Base-by-base conservation (phyloP, 2,888 invertebrate genomes). In the Epiblema foenella region DNA sequence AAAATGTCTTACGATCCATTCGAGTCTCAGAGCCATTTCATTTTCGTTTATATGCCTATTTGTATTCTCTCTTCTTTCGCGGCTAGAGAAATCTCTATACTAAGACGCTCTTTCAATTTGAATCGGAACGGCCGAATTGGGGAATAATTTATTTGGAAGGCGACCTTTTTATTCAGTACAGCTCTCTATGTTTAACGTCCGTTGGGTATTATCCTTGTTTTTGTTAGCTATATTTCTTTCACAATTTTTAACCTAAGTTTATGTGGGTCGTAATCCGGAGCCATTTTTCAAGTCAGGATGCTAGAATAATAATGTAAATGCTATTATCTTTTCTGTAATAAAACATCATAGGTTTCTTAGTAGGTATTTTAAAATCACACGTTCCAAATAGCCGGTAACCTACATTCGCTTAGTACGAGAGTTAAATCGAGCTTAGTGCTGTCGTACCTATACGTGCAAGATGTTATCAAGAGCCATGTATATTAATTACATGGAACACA, bases 81-180 rank as follows among this genome's bases (percentile, higher is more conserved):
- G 89, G 89, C 89, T 89, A 90, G 86, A 89, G 81, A 89, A 90
- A 91, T 90, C 88, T 90, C 85, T 89, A 89, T 90, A 89, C 85
- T 86, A 84, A 85, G 86, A 89, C 89, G 87, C 84, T 89, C 88
- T 92, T 90, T 90, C 91, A 89, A 90, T 92, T 91, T 89, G 89
- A 91, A 91, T 91, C 84, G 89, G 89, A 91, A 90, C 88, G 88
- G 87, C 85, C 87, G 91, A 89, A 89, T 90, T 85, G 87, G 86
- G 86, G 85, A 87, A 89, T 90, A 88, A 90, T 90, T 90, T 91
- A 90, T 92, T 88, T 88, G 83, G 81, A 83, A 85, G 83, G 85
- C 84, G 85, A 85, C 86, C 88, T 88, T 89, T 89, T 89, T 85
- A 85, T 87, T 85, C 82, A 78, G 83, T 83, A 83, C 83, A 80